Conservation (phyloP, 2,113 vertebrate genomes). For the Istiophorus platypterus region DNA sequence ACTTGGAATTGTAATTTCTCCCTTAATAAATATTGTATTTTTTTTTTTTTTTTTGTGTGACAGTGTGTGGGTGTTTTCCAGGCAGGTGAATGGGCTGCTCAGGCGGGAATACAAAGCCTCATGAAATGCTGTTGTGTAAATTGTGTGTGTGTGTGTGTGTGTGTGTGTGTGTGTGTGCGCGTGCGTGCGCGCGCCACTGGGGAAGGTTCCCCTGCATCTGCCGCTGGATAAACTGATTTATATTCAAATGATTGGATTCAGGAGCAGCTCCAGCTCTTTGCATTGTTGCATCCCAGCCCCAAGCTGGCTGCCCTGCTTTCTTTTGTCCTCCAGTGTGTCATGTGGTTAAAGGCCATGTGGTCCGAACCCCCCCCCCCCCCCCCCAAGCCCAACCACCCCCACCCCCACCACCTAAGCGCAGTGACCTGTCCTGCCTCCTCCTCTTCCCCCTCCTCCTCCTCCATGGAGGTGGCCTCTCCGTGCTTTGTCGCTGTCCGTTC, state of each 20-base stretch:
- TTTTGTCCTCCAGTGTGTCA: slow-evolving; percentile 36
- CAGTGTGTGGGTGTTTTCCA: background rate
- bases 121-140: slow-evolving; percentile 10
- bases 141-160: too few species aligned
- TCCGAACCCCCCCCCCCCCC: slow-evolving; percentile 11
- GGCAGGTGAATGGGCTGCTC: background rate
- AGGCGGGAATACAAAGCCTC: slow-evolving; percentile 10
- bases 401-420: slow-evolving; percentile 5
- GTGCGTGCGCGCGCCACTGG: slow-evolving; percentile 4
- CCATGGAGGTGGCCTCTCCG: slow-evolving; percentile 39
- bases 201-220: slow-evolving; percentile 1
- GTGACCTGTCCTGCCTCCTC: slow-evolving; percentile 19
- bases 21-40: too few species aligned
- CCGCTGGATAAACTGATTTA: slow-evolving; percentile 41
- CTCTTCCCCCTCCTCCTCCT: slow-evolving; percentile 1
- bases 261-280: slow-evolving; percentile 3
- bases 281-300: slow-evolving; percentile 18
- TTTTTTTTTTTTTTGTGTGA: slow-evolving; percentile 2
- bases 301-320: slow-evolving; percentile 19
- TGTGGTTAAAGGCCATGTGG: slow-evolving; percentile 57
- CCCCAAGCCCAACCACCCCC: too few species aligned
- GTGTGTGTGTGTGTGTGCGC: slow-evolving; percentile 1
- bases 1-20: background rate
- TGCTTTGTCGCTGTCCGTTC: slow-evolving; percentile 57
- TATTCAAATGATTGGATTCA: slow-evolving; percentile 30